A percentile compares a stretch with the other conserved stretches of the same genome.
These are phyloP conservation scores for Lasioglossum lativentre DNA, from an alignment of 2,888 invertebrate species.

Conservation along the genomic window DNA sequence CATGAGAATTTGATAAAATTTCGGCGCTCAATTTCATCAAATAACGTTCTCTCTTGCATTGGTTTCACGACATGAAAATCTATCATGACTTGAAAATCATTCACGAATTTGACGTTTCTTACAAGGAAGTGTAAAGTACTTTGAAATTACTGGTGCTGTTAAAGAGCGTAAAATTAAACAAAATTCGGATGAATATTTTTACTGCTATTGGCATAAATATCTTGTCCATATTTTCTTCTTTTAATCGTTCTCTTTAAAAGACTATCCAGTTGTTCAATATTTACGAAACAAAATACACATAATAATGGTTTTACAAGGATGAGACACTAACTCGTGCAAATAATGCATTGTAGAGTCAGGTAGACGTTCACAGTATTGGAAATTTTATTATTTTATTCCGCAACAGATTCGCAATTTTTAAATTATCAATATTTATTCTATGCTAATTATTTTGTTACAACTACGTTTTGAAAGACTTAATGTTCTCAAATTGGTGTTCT, in stretches of 20 bases:
- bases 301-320: not conserved
- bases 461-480: not conserved
- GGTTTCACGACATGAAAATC: too few species aligned
- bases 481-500: too few species aligned
- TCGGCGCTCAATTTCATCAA: not conserved
- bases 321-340: too few species aligned
- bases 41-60: not conserved
- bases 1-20: not conserved
- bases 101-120: not conserved
- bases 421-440: too few species aligned
- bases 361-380: too few species aligned
- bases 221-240: not conserved
- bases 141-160: not conserved
- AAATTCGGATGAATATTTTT: not conserved
- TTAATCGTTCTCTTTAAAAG: not conserved
- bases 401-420: too few species aligned
- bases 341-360: too few species aligned
- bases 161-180: too few species aligned
- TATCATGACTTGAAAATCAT: not conserved
- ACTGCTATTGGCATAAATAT: not conserved
- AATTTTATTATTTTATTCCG: too few species aligned
- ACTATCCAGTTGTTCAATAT: too few species aligned
- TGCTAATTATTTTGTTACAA: not conserved
- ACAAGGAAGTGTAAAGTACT: not conserved
- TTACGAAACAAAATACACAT: not conserved